Evolutionary conservation across 2,113 vertebrate genomes (phyloP).

Genomic region (Xenopus tropicalis): UCB_Xtro_10.0 CM004451.2:51403001-51403500

Average conservation of each 20-base stretch:
- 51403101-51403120: too few relatives aligned
- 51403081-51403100: too few relatives aligned
- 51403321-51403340: background rate
- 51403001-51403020: slow-evolving; percentile 55
- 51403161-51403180: background rate
- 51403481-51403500: too few relatives aligned
- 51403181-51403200: background rate
- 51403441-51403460: too few relatives aligned
- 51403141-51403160: too few relatives aligned
- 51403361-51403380: background rate
- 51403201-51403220: background rate
- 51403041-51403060: too few relatives aligned
- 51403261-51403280: background rate
- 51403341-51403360: background rate
- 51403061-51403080: too few relatives aligned
- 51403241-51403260: background rate
- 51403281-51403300: background rate
- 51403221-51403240: background rate
- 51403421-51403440: too few relatives aligned
- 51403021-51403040: slow-evolving; percentile 47
- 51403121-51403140: too few relatives aligned
- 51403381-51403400: background rate
- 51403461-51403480: too few relatives aligned
- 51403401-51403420: too few relatives aligned
- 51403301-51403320: background rate